Evolutionary conservation across 1,140 invertebrate species (phyloP), one percentile per base, ranked within the genome.

Genomic region (Trichomalopsis sarcophagae): DNA sequence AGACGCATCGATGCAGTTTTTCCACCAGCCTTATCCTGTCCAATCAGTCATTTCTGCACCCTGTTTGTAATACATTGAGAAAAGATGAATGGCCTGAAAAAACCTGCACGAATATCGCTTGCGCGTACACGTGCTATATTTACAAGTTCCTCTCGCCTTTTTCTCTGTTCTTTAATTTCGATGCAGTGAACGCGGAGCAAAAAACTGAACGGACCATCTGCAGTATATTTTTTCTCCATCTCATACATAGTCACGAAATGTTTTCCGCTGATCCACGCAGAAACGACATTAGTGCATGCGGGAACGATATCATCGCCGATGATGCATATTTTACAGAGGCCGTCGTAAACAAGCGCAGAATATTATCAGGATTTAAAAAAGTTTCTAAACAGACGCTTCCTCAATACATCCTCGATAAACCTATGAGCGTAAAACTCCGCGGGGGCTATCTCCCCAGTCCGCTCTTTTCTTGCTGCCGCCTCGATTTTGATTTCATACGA

Each of bases 401-500:
- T 71, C n/a, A 7, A 71, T 30, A 30, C n/a, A 23, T 71, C 5
- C 11, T 36, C 33, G 33, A 36, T 50, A 50, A 14, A 50, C 10
- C 47, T 10, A 27, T 27, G 10, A 10, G 33, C 11, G 47, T 50
- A 62, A 62, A 62, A 62, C 17, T 17, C 69, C 27, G 10, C 27
- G 27, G 10, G 5, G 21, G 36, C 17, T 27, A 79, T 79, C 14
- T 68, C 55, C 30, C 27, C 30, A 47, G 77, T 2, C 30, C 33
- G 33, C 30, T 79, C 36, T 81, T 81, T 71, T 44, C 62, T 78
- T 78, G 27, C 17, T 17, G 17, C 9, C 13, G 21, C 23, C 40
- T 75, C 50, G 79, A 81, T 81, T 81, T 81, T 44, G 79, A 81
- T 81, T 81, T 81, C 40, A 81, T 71, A 69, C 62, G 79, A 81